Evolutionary conservation across 2,113 vertebrate species (phyloP), one percentile per base, ranked within the genome.

Genomic region (Nannobrachium achirus): DNA sequence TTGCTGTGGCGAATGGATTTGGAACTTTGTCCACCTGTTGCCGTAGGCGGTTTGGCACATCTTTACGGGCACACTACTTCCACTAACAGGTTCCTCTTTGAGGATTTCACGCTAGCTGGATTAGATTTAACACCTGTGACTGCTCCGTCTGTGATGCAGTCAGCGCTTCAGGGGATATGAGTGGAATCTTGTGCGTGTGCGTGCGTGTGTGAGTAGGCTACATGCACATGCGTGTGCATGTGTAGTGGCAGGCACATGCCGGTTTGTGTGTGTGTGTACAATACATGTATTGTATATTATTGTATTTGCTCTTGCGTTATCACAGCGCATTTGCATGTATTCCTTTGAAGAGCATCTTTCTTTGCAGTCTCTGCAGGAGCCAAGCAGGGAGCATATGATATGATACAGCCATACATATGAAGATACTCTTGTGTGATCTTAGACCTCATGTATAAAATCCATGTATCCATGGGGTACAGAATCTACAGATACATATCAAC

Each of bases 81-180:
- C 49, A 62, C 57, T 1, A 45, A 56, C 55, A 11, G 38, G 46
- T 38, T n/a, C 11, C 9, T 58, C 69, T 77, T 73, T 69, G 58
- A 82, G 76, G 57, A 82, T 72, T 76, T 78, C 63, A 53, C 41
- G 71, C 66, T 42, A 2, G n/a, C 61, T 69, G 56, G 62, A 80
- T 82, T 71, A 56, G 67, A 75, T 68, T 78, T 79, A 46, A 70
- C 66, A 73, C 44, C 42, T 68, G 52, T 57, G 74, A 56, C 42
- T 79, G 25, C 66, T 69, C 71, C 53, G 63, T 53, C 52, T 57
- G 1, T 84, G 68, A 78, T 59, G 78, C 66, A 71, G 56, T 55
- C 46, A 70, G 33, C 59, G 62, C 74, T 80, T 7, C 10, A 1
- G 63, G 74, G 59, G 44, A 67, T 66, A 1, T 15, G 20, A 60